phyloP scores from a whole-genome alignment of 2,797 vertebrate genomes.

The Anniella stebbinsi region DNA sequence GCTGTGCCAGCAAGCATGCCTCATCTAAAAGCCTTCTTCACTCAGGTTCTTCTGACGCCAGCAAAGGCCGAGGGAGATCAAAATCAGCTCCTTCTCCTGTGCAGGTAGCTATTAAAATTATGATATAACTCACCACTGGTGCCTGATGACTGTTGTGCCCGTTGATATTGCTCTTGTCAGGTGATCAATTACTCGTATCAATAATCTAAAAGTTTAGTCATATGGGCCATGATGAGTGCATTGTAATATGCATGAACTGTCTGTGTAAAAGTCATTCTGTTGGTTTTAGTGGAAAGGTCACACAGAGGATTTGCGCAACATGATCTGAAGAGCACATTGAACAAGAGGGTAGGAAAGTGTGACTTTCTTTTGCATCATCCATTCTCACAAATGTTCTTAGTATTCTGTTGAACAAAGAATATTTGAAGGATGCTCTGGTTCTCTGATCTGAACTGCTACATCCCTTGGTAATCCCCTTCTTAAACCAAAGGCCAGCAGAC shows the following conservation, averaged over 20 bases:
- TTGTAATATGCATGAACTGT: background rate
- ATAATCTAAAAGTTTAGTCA: background rate
- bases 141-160: rapidly evolving
- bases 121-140: background rate
- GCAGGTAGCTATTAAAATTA: conserved; percentile 71
- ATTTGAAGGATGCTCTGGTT: background rate
- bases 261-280: background rate
- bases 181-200: background rate
- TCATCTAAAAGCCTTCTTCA: conserved; percentile 77
- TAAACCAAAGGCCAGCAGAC: background rate
- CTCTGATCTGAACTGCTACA: background rate
- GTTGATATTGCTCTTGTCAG: background rate
- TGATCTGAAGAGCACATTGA: background rate
- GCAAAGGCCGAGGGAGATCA: conserved; percentile 69
- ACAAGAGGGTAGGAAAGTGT: background rate
- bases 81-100: conserved; percentile 77
- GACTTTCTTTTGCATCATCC: background rate
- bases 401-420: background rate
- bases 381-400: background rate
- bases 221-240: rapidly evolving
- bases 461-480: background rate
- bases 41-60: conserved; percentile 61
- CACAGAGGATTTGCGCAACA: rapidly evolving
- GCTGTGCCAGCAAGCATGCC: conserved; percentile 64
- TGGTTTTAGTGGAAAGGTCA: background rate